Conservation (phyloP, 2,797 vertebrate species). For the Aplochiton taeniatus region DNA sequence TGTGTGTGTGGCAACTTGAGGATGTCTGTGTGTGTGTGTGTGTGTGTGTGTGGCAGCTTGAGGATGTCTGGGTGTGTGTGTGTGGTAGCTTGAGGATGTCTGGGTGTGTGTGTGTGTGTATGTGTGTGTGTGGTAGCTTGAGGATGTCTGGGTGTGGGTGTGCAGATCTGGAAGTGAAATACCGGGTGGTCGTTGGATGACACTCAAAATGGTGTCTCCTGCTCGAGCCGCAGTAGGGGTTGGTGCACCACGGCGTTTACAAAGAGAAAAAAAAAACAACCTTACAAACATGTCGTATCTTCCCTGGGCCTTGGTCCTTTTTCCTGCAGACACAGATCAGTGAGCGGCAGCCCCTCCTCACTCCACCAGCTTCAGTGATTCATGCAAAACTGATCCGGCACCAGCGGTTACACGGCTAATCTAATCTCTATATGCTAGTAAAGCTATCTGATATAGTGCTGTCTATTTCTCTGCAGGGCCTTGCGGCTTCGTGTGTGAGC, state of each 20-base stretch:
- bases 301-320: too few species aligned
- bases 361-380: conserved; percentile 20
- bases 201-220: conserved; percentile 23
- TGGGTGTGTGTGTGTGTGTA: background rate
- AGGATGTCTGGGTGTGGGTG: background rate
- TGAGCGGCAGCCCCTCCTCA: conserved; percentile 11
- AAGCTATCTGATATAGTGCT: too few species aligned
- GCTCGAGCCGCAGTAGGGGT: too few species aligned
- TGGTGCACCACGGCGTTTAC: too few species aligned
- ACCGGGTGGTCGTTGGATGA: conserved; percentile 29
- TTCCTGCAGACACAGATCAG: conserved; percentile 11
- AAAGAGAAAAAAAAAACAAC: too few species aligned
- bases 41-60: background rate
- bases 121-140: background rate
- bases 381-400: conserved; percentile 35
- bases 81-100: background rate
- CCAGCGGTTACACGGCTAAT: conserved; percentile 6
- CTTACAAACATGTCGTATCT: too few species aligned
- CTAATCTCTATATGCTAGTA: too few species aligned
- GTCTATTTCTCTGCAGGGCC: too few species aligned
- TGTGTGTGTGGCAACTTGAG: conserved; percentile 17
- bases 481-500: too few species aligned
- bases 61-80: background rate
- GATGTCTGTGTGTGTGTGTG: conserved; percentile 7
- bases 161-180: conserved; percentile 6